phyloP scores from a whole-genome alignment of 2,797 vertebrate genomes.

The Parambassis ranga region DNA sequence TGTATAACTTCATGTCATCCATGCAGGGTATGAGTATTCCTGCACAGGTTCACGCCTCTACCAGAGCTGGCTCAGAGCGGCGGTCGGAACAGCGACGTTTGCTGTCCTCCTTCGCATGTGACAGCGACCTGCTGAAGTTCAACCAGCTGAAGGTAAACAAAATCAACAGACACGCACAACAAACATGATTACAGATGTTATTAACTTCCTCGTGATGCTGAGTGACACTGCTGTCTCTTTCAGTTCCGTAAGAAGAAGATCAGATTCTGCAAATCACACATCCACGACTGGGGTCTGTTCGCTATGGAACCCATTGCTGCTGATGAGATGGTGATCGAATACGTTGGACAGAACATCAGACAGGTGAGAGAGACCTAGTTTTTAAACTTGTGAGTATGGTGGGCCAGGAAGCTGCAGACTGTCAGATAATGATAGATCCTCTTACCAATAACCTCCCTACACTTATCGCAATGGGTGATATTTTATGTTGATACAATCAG shows the following conservation, averaged over 20 bases:
- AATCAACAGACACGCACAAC: not conserved
- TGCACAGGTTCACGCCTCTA: slow-evolving; percentile 93
- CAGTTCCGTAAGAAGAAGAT: slow-evolving; percentile 99
- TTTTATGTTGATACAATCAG: too few species aligned
- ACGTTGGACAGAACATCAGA: slow-evolving; percentile 97
- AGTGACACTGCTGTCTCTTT: not conserved
- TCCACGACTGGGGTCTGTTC: slow-evolving; percentile 98
- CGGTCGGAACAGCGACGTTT: slow-evolving; percentile 94
- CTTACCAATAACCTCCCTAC: too few species aligned
- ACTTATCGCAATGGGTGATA: too few species aligned
- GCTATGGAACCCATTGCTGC: slow-evolving; percentile 97
- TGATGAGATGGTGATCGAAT: slow-evolving; percentile 99
- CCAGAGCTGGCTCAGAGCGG: slow-evolving; percentile 93
- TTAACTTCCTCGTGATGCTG: not conserved
- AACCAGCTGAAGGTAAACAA: slow-evolving; percentile 94
- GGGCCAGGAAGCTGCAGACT: too few species aligned
- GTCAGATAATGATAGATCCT: too few species aligned
- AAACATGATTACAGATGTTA: not conserved
- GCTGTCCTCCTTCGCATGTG: slow-evolving; percentile 94
- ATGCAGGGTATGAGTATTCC: slow-evolving; percentile 97
- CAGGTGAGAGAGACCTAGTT: slow-evolving; percentile 82
- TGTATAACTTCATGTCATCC: not conserved
- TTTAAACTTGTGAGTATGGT: too few species aligned
- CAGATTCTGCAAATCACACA: slow-evolving; percentile 94
- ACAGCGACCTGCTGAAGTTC: slow-evolving; percentile 98